Conservation (phyloP, 2,797 vertebrate species). For the Pseudochaenichthys georgianus region DNA sequence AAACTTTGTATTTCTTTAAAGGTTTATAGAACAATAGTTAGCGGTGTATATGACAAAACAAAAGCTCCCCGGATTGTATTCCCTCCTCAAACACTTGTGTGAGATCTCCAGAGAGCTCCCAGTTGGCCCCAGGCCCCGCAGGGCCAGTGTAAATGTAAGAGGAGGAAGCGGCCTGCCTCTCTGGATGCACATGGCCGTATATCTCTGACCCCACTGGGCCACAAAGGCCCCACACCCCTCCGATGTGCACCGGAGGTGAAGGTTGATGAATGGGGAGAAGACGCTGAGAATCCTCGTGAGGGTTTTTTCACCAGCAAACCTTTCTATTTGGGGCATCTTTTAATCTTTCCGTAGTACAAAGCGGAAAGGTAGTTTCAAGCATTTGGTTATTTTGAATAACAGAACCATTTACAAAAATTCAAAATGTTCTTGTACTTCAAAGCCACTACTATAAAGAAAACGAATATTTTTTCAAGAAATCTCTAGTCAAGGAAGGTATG, state of each 20-base stretch:
- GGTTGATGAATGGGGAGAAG: slow-evolving; percentile 74
- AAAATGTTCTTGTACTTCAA: neutral
- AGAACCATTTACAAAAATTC: neutral
- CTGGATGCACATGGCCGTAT: slow-evolving; percentile 68
- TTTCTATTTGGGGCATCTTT: slow-evolving; percentile 17
- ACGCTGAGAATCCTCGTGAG: slow-evolving; percentile 51
- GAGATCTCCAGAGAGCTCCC: slow-evolving; percentile 32
- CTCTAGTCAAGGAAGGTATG: neutral
- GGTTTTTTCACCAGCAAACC: slow-evolving; percentile 37
- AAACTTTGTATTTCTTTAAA: neutral
- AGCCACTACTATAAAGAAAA: no score
- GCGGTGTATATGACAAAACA: neutral
- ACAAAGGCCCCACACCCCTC: slow-evolving; percentile 47
- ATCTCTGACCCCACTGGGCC: slow-evolving; percentile 73
- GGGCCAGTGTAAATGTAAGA: slow-evolving; percentile 67
- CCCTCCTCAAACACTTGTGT: slow-evolving; percentile 9
- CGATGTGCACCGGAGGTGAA: slow-evolving; percentile 49
- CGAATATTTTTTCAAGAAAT: no score
- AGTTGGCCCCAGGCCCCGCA: slow-evolving; percentile 37
- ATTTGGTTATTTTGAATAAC: neutral
- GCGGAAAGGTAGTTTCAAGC: slow-evolving; percentile 31
- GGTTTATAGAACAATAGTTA: neutral
- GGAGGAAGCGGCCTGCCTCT: slow-evolving; percentile 77
- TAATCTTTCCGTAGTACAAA: neutral
- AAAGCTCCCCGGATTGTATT: neutral